A percentile compares a stretch with the other conserved stretches of the same genome.
Conservation (phyloP, 2,888 invertebrate genomes). For the Apotomis capreana region DNA sequence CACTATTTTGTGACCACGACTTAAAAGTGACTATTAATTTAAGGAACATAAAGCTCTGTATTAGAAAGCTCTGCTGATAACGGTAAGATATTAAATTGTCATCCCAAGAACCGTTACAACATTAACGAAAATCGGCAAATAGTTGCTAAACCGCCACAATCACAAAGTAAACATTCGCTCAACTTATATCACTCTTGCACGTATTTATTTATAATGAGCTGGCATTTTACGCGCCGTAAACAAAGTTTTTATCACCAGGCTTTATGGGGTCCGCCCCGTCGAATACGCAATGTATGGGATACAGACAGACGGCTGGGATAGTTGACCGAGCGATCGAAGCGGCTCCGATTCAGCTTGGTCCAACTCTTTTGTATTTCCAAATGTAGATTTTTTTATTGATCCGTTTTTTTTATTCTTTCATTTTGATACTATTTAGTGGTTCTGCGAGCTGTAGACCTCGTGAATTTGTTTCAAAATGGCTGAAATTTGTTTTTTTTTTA, state of each 20-base stretch:
- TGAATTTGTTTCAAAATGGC: too few species aligned
- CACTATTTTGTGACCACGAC: not conserved
- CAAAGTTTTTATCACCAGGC: slow-evolving; percentile 43
- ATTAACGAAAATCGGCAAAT: not conserved
- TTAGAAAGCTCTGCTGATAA: not conserved
- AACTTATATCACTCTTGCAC: slow-evolving; percentile 52
- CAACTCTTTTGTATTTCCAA: too few species aligned
- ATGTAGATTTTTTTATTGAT: too few species aligned
- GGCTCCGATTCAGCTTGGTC: not conserved
- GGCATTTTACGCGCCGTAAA: slow-evolving; percentile 60
- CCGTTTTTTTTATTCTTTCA: too few species aligned
- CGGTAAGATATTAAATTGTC: not conserved
- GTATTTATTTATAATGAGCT: slow-evolving; percentile 75
- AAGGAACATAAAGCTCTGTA: too few species aligned
- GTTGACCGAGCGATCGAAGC: not conserved
- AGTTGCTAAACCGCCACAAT: slow-evolving; percentile 2
- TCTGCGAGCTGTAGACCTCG: too few species aligned
- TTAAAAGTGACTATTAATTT: too few species aligned
- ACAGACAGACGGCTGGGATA: not conserved
- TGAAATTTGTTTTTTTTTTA: too few species aligned
- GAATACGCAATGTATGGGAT: slow-evolving; percentile 2
- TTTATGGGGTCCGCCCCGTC: slow-evolving; percentile 35
- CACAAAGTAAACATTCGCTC: slow-evolving; percentile 37
- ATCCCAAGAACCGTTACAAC: not conserved
- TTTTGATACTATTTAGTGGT: too few species aligned